phyloP scores from a whole-genome alignment of 2,888 invertebrate genomes.

The Athalia cordata region DNA sequence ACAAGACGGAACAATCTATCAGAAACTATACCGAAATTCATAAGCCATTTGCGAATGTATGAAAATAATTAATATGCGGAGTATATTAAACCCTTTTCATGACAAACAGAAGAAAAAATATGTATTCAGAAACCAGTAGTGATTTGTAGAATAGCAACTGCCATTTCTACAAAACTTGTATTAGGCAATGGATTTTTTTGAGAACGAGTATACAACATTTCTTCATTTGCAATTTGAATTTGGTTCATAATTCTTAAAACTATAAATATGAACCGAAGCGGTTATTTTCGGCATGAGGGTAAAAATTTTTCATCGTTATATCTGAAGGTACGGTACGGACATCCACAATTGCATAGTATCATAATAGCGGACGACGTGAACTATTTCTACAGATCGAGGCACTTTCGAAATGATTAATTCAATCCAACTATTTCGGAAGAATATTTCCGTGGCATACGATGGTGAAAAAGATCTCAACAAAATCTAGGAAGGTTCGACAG shows the following conservation, averaged over 20 bases:
- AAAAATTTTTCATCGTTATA: conserved; percentile 7
- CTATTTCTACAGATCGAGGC: neutral
- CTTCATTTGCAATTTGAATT: conserved; percentile 12
- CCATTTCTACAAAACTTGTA: neutral
- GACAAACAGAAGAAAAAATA: neutral
- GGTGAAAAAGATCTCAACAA: neutral
- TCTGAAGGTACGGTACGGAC: neutral
- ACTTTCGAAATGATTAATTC: neutral
- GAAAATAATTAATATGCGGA: neutral
- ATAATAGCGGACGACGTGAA: neutral
- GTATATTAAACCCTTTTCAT: neutral
- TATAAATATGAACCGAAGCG: neutral
- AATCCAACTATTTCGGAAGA: conserved; percentile 13
- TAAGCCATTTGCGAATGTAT: neutral
- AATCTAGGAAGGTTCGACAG: neutral
- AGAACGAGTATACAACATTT: conserved; percentile 1
- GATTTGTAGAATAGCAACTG: neutral
- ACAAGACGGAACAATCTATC: conserved; percentile 33
- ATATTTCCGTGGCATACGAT: neutral
- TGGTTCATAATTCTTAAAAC: conserved; percentile 27
- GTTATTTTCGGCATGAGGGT: neutral
- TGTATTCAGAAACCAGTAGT: neutral
- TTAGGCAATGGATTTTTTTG: neutral
- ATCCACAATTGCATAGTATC: conserved; percentile 4
- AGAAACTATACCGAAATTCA: neutral